Conservation (phyloP, 2,797 vertebrate species). For the Anomalospiza imberbis region DNA sequence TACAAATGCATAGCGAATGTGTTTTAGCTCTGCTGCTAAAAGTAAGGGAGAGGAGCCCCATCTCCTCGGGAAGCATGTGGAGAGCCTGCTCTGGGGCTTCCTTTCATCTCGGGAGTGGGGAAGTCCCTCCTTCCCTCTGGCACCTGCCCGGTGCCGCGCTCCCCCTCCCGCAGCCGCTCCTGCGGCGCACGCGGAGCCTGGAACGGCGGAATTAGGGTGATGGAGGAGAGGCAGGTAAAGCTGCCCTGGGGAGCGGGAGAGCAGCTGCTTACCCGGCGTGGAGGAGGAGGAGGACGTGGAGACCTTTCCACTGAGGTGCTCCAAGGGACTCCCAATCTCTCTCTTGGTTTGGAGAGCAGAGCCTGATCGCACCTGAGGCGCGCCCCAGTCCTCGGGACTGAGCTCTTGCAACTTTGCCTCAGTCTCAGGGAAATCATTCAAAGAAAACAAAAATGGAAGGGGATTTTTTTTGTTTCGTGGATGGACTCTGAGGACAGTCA, state of each 20-base stretch:
- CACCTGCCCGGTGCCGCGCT: neutral
- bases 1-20: neutral
- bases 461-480: neutral
- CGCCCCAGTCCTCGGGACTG: rapidly evolving
- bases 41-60: neutral
- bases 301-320: neutral
- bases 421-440: neutral
- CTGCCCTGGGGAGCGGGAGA: neutral
- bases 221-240: constrained; percentile 3
- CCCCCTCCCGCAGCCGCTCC: neutral
- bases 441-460: neutral
- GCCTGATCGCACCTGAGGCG: neutral
- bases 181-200: neutral
- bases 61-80: neutral
- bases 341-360: neutral
- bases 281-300: neutral
- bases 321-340: neutral
- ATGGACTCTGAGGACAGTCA: neutral
- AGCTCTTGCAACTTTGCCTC: neutral
- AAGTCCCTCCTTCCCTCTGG: neutral
- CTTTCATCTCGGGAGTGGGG: neutral
- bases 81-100: neutral
- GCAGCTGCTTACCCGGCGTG: neutral
- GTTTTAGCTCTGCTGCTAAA: neutral
- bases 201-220: neutral